Conservation (phyloP, 2,888 invertebrate genomes). For the Charanyca ferruginea region DNA sequence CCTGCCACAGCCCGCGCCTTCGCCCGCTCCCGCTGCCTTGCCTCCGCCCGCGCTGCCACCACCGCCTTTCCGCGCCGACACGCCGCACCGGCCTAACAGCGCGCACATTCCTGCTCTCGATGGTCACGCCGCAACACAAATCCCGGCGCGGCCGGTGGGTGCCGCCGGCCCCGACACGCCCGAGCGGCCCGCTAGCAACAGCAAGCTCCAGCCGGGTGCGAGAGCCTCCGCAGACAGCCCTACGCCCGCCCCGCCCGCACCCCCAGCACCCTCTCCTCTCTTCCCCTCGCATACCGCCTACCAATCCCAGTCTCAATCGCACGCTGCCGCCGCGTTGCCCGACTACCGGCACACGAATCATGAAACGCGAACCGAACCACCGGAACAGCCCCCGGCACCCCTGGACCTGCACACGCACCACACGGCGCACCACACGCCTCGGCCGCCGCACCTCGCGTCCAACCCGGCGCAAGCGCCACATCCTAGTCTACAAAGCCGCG, state of each 20-base stretch:
- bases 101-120: slow-evolving; percentile 87
- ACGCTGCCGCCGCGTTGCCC: slow-evolving; percentile 86
- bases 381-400: slow-evolving; percentile 79
- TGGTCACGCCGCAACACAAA: slow-evolving; percentile 86
- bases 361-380: slow-evolving; percentile 89
- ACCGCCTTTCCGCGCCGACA: slow-evolving; percentile 91
- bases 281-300: slow-evolving; percentile 88
- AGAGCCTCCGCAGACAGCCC: slow-evolving; percentile 88
- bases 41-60: slow-evolving; percentile 93
- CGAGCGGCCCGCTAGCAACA: slow-evolving; percentile 86
- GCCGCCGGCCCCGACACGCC: slow-evolving; percentile 86
- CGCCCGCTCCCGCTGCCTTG: slow-evolving; percentile 93
- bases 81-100: slow-evolving; percentile 82
- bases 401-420: slow-evolving; percentile 84
- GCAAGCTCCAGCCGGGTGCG: slow-evolving; percentile 86
- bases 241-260: slow-evolving; percentile 86
- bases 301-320: slow-evolving; percentile 81
- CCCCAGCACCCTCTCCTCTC: slow-evolving; percentile 84
- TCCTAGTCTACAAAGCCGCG: slow-evolving; percentile 80
- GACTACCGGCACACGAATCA: slow-evolving; percentile 90
- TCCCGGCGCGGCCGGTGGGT: slow-evolving; percentile 85
- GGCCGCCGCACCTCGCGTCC: slow-evolving; percentile 65
- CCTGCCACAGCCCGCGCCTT: slow-evolving; percentile 93
- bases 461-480: slow-evolving; percentile 70
- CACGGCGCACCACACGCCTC: slow-evolving; percentile 79